phyloP scores from a whole-genome alignment of 2,113 vertebrate genomes.

The Dolichallabes microphthalmus region DNA sequence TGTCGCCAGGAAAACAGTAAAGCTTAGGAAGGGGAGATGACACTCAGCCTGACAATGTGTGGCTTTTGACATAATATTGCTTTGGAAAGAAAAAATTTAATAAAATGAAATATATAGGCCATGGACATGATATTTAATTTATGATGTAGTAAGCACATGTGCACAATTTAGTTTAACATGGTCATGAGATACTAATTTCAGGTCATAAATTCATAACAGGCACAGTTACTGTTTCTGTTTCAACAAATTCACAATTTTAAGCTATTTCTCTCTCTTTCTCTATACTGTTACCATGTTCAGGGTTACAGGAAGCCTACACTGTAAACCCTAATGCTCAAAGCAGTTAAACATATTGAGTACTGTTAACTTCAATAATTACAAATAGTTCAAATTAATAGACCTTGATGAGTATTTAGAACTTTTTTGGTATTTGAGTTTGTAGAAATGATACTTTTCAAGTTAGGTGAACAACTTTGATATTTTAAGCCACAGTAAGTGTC shows the following conservation, averaged over 20 bases:
- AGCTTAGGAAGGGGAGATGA: constrained; percentile 3
- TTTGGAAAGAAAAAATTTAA: not conserved
- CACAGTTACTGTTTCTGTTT: not conserved
- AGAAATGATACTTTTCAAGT: no score
- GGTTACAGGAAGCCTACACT: no score
- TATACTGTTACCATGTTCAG: no score
- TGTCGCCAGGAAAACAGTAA: constrained; percentile 16
- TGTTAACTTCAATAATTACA: no score
- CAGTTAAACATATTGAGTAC: no score
- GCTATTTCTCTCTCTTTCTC: no score
- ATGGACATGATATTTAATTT: not conserved
- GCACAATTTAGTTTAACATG: not conserved
- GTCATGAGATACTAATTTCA: not conserved
- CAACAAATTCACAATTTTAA: not conserved
- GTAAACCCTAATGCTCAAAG: no score
- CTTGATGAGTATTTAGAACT: no score
- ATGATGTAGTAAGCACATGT: not conserved
- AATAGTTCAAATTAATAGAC: no score
- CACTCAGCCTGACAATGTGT: constrained; percentile 14
- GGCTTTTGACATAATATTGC: not conserved
- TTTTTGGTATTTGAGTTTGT: no score
- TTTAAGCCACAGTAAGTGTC: no score
- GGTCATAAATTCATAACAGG: not conserved
- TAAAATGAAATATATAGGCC: not conserved
- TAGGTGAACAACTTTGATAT: no score